phyloP scores from a whole-genome alignment of 2,888 invertebrate species.

The Eugnorisma glareosa region DNA sequence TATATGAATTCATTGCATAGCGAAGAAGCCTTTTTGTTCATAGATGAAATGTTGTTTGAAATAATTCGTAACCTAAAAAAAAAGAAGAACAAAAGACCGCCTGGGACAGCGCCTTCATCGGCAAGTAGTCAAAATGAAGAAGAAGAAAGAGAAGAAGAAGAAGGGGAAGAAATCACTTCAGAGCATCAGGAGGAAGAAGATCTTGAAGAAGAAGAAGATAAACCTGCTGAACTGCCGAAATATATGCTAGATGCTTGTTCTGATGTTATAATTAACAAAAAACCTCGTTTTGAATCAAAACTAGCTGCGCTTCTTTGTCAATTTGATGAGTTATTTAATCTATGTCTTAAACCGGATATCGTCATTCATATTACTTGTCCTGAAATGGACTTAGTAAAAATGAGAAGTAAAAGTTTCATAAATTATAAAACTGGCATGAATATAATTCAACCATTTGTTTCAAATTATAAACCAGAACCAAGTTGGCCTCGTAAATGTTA shows the following conservation, averaged over 20 bases:
- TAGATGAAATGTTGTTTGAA: constrained; percentile 77
- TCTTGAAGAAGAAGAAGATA: constrained; percentile 75
- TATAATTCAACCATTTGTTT: constrained; percentile 71
- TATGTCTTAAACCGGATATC: constrained; percentile 84
- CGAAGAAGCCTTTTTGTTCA: constrained; percentile 78
- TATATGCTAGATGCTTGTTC: constrained; percentile 79
- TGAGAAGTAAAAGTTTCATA: constrained; percentile 78
- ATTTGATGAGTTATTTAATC: constrained; percentile 77
- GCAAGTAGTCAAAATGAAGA: constrained; percentile 67
- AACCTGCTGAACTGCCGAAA: constrained; percentile 79
- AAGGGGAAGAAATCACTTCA: constrained; percentile 69
- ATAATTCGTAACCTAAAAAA: constrained; percentile 78
- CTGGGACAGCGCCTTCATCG: constrained; percentile 68
- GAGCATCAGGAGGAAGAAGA: constrained; percentile 71
- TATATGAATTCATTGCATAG: constrained; percentile 72
- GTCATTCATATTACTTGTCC: constrained; percentile 90
- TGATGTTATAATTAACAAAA: constrained; percentile 71
- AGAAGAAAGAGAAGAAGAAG: constrained; percentile 70
- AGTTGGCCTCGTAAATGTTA: constrained; percentile 82
- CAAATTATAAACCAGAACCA: constrained; percentile 68
- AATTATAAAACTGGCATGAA: constrained; percentile 76
- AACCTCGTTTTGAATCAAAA: constrained; percentile 73
- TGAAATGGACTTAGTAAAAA: constrained; percentile 88
- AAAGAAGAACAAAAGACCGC: constrained; percentile 72
- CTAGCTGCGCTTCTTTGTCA: constrained; percentile 77